Percentiles rank a stretch among this genome's conserved stretches.
These are phyloP conservation scores for Montipora efflorescens DNA, from an alignment of 64 coral and sea anemone genomes.

Conservation along the genomic window DNA sequence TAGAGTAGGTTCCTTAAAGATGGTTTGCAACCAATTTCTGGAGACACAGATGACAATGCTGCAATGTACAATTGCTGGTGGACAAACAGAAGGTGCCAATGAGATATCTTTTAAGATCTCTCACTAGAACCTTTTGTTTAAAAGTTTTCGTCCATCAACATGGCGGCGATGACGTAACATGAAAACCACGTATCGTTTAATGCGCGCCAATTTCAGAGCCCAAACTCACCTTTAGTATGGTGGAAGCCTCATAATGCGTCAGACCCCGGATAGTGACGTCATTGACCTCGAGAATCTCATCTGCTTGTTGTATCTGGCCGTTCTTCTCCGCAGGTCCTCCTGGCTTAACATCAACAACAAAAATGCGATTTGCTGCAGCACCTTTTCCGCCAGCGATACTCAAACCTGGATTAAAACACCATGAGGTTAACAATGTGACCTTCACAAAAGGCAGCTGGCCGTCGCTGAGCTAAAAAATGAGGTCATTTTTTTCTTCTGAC, in stretches of 20 bases:
- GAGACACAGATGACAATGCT: too few species aligned
- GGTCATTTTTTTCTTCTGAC: too few species aligned
- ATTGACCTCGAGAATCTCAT: slow-evolving; percentile 98
- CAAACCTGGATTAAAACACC: slow-evolving; percentile 54
- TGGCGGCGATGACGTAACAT: not conserved
- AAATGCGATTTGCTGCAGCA: slow-evolving; percentile 90
- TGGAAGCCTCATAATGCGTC: slow-evolving; percentile 93
- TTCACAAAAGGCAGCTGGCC: not conserved
- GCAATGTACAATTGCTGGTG: too few species aligned
- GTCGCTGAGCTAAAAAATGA: not conserved
- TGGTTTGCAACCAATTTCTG: too few species aligned
- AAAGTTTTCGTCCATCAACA: too few species aligned
- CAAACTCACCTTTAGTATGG: slow-evolving; percentile 72
- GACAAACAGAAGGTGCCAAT: too few species aligned
- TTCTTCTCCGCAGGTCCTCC: slow-evolving; percentile 89
- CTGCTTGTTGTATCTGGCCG: slow-evolving; percentile 91
- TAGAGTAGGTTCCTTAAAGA: too few species aligned
- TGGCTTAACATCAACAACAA: slow-evolving; percentile 95
- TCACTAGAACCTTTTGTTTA: too few species aligned
- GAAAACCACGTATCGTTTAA: not conserved
- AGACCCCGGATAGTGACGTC: slow-evolving; percentile 83
- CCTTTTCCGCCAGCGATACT: slow-evolving; percentile 99
- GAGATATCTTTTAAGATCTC: too few species aligned
- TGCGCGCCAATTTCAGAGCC: too few species aligned
- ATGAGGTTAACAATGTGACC: not conserved